Conservation (phyloP, 2,113 vertebrate genomes). For the Nipponia nippon region DNA sequence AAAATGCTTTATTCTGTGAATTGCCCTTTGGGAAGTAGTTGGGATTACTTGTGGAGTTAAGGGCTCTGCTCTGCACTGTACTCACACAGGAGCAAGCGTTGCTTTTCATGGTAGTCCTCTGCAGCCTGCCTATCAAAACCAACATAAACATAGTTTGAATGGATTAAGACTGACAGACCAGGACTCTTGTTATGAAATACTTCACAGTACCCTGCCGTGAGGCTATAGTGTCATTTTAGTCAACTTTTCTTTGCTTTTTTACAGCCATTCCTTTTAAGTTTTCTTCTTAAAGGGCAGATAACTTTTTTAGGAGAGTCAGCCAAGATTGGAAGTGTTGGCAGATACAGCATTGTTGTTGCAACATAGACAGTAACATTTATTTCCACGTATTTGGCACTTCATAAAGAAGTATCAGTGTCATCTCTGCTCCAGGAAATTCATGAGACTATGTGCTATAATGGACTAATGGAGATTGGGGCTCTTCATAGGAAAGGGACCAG, state of each 20-base stretch:
- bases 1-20: neutral
- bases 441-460: neutral
- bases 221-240: neutral
- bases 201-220: neutral
- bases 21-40: neutral
- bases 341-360: neutral
- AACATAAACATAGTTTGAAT: fast-evolving
- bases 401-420: neutral
- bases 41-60: neutral
- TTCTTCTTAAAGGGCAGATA: neutral
- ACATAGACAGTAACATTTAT: neutral
- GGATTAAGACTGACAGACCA: neutral
- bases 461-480: neutral
- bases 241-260: neutral
- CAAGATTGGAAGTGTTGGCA: neutral
- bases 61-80: neutral
- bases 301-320: neutral
- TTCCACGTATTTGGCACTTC: neutral
- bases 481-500: neutral
- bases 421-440: neutral
- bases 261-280: neutral
- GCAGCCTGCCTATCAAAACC: neutral
- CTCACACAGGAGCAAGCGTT: neutral
- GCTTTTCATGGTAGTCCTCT: neutral
- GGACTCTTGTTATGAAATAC: neutral